Base-by-base conservation (phyloP, 2,888 invertebrate species). In the Pheosia tremula region DNA sequence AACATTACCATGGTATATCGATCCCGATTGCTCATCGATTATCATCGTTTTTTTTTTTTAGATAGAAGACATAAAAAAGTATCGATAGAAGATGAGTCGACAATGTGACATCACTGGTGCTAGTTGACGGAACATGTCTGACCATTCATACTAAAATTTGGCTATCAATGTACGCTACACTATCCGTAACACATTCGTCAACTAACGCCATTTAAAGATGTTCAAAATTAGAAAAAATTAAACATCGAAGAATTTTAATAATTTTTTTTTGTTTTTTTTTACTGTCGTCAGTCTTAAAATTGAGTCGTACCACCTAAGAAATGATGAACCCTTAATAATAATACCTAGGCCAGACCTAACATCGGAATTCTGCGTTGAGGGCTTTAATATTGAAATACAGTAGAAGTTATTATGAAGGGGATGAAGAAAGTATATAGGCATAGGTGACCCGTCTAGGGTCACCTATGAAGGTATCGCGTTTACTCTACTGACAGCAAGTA, bases 211-310 rank as follows among this genome's bases (percentile, higher is more conserved):
- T 67, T 54, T 68, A 61, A 63, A 83, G 85, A 78, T 79, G 69
- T 86, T 83, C 69, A 73, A 75, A 81, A 86, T 79, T 72, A 81
- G 85, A 56, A 88, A 87, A 80, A 85, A 85, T 82, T 79, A 24
- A 24, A 24, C 24, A 71, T 84, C 75, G 80, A 82, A 83, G 81
- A 79, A 77, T 81, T 86, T 84, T 58, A 67, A 61, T 55, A 64
- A 64, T 77, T 81, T 73, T 70, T 77, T 80, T 84, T 80, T 77
- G 87, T 83, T 79, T 83, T 82, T 69, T 77, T 87, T 90, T 90
- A 82, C 87, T 88, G 89, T 91, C 88, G 91, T 94, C 94, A 94
- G 94, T 94, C 94, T 94, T 94, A 93, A 93, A 93, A 93, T 94
- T 94, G 94, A 94, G 94, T 94, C 90, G 86, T 93, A 93, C 90